These are phyloP conservation scores for Drosophila nr. fundita DNA, from an alignment of 2,888 invertebrate species.

Conservation along the genomic window DNA sequence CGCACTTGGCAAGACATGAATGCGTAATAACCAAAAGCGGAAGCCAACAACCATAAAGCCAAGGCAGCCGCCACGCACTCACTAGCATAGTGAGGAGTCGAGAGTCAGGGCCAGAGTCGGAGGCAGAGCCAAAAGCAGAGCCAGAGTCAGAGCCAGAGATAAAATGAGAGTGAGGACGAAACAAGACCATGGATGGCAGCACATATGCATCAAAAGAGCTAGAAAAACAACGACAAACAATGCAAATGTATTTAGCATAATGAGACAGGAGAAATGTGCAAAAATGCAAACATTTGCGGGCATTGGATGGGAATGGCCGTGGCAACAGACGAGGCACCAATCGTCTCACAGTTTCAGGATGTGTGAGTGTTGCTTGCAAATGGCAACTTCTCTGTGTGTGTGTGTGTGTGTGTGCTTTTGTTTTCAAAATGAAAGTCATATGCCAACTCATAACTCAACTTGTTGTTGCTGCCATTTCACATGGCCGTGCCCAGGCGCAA, in stretches of 20 bases:
- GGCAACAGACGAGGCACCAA: constrained; percentile 28
- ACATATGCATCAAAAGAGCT: constrained; percentile 82
- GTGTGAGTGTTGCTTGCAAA: constrained; percentile 65
- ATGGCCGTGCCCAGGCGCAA: constrained; percentile 63
- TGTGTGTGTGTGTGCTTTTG: constrained; percentile 41
- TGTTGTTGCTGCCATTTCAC: constrained; percentile 61
- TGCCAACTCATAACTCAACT: constrained; percentile 80
- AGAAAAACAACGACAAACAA: constrained; percentile 82
- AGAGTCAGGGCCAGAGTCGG: constrained; percentile 26
- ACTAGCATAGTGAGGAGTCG: constrained; percentile 32
- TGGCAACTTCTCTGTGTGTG: constrained; percentile 56
- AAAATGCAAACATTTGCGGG: constrained; percentile 80
- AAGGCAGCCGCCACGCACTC: constrained; percentile 64
- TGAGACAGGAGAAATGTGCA: constrained; percentile 83
- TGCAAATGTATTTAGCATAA: constrained; percentile 83
- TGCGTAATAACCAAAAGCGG: constrained; percentile 81
- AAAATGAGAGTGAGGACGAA: constrained; percentile 24
- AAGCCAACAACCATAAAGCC: constrained; percentile 81
- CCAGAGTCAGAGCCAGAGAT: constrained; percentile 2
- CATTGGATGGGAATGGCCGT: constrained; percentile 31
- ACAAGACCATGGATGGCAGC: constrained; percentile 50
- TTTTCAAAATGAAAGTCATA: constrained; percentile 81
- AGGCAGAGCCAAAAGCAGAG: neutral
- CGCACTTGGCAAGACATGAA: constrained; percentile 82
- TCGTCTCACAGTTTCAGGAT: constrained; percentile 61